Conservation (phyloP, 2,888 invertebrate species). For the Cheilosia soror region DNA sequence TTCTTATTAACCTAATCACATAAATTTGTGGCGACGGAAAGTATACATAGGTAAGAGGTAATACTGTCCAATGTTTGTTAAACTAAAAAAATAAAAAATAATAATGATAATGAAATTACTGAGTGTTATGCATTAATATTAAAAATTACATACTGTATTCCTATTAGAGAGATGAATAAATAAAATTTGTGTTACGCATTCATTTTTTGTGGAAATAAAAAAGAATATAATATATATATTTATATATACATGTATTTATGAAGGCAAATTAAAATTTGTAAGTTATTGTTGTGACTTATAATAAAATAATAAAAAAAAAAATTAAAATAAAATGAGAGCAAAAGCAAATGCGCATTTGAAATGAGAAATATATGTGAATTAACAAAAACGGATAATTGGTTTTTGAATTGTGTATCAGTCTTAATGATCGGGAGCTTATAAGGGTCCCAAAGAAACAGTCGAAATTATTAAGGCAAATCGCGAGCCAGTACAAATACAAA, state of each 20-base stretch:
- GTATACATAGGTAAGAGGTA: background rate
- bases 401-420: background rate
- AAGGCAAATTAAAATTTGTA: conserved; percentile 32
- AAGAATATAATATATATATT: conserved; percentile 28
- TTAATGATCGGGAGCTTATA: no score
- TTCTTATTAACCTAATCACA: conserved; percentile 15
- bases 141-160: conserved; percentile 39
- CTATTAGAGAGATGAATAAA: conserved; percentile 32
- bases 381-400: conserved; percentile 5
- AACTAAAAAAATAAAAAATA: background rate
- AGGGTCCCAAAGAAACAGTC: no score
- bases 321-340: conserved; percentile 21
- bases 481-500: no score
- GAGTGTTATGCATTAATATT: conserved; percentile 45
- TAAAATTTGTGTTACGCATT: conserved; percentile 12
- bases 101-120: conserved; percentile 1
- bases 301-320: conserved; percentile 1
- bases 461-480: no score
- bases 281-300: conserved; percentile 51
- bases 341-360: conserved; percentile 57
- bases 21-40: background rate
- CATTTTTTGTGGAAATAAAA: conserved; percentile 6
- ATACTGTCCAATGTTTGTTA: background rate
- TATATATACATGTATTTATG: conserved; percentile 35
- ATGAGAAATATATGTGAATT: conserved; percentile 67